Evolutionary conservation across 1,140 invertebrate species (phyloP).

Genomic region (Drosophila lacertosa): DNA sequence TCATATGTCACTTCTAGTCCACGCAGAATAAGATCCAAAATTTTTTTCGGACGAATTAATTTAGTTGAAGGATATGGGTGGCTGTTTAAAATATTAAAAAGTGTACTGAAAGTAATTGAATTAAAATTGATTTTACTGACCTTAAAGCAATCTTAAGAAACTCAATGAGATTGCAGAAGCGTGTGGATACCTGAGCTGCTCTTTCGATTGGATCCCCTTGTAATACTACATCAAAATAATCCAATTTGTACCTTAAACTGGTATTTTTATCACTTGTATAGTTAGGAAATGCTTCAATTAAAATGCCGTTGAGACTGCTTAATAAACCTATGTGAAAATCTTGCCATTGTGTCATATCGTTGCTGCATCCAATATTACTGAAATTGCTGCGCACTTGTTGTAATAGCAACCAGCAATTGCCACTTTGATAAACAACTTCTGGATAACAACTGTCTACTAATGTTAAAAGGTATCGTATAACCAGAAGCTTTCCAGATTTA

Average conservation of each 20-base stretch:
- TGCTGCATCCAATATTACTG: not conserved
- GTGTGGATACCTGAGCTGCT: constrained; percentile 22
- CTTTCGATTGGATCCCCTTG: constrained; percentile 41
- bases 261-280: not conserved
- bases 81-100: constrained; percentile 16
- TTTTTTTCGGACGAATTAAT: constrained; percentile 31
- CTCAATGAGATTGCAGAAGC: constrained; percentile 47
- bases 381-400: constrained; percentile 38
- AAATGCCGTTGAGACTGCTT: constrained; percentile 18
- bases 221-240: constrained; percentile 8
- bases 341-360: constrained; percentile 33
- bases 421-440: constrained; percentile 44
- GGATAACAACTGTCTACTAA: constrained; percentile 36
- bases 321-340: constrained; percentile 43
- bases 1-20: constrained; percentile 18
- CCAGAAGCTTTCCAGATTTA: constrained; percentile 24
- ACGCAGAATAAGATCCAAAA: constrained; percentile 41
- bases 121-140: constrained; percentile 2
- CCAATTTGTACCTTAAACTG: not conserved
- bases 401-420: constrained; percentile 50
- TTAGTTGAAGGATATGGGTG: constrained; percentile 38
- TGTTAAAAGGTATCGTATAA: constrained; percentile 19
- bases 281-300: constrained; percentile 18
- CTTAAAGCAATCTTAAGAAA: constrained; percentile 47
- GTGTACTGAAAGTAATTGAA: not conserved